phyloP scores from a whole-genome alignment of 2,113 vertebrate species.

The Rhabdornis inornatus region DNA sequence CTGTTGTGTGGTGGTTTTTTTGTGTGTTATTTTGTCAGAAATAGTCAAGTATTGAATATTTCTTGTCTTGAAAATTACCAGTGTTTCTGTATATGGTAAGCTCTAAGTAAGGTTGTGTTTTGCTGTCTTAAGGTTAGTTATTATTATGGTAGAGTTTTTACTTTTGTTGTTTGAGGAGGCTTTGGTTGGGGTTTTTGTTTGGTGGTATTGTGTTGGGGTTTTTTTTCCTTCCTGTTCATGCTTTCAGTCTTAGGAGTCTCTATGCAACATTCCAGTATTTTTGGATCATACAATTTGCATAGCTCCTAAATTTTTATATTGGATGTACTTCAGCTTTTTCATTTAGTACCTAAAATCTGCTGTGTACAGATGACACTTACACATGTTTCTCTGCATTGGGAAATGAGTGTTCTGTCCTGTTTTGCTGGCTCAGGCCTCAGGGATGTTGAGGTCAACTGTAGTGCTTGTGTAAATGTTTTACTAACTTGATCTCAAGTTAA shows the following conservation, averaged over 20 bases:
- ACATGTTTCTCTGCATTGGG: background rate
- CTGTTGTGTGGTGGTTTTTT: background rate
- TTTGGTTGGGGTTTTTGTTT: background rate
- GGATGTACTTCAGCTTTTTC: background rate
- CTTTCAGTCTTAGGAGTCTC: background rate
- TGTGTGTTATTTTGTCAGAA: background rate
- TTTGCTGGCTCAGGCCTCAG: background rate
- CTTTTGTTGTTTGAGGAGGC: background rate
- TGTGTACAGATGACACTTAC: background rate
- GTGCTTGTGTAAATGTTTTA: constrained; percentile 31
- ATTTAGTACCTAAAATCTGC: background rate
- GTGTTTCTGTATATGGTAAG: background rate
- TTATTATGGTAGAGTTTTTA: background rate
- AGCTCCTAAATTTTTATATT: background rate
- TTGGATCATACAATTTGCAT: background rate
- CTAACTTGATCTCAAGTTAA: background rate
- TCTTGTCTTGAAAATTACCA: background rate
- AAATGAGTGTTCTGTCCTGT: background rate
- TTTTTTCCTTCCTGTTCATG: background rate
- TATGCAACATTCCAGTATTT: background rate
- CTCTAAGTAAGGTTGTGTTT: background rate
- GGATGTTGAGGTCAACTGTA: background rate
- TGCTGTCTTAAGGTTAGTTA: background rate
- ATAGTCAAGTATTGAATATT: background rate
- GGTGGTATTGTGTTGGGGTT: too few species aligned